A percentile compares a stretch with the other conserved stretches of the same genome.
Conservation (phyloP, 2,888 invertebrate genomes). For the Achlya flavicornis region DNA sequence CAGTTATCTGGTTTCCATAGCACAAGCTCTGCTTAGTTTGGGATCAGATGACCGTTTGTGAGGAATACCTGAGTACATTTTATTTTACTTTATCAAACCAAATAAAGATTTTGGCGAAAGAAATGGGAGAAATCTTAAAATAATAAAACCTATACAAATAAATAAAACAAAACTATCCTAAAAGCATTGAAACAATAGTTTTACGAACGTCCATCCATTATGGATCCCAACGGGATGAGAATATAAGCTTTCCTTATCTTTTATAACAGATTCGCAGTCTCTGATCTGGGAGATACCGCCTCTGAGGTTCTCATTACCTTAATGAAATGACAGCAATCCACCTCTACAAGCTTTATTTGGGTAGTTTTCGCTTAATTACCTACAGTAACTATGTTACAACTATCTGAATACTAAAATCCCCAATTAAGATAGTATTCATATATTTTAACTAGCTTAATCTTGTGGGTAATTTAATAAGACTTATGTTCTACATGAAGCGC, state of each 20-base stretch:
- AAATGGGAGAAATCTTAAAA: too few relatives aligned
- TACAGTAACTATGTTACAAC: slow-evolving; percentile 18
- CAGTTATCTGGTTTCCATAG: too few relatives aligned
- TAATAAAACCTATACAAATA: too few relatives aligned
- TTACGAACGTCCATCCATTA: slow-evolving; percentile 30
- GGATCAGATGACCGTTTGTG: too few relatives aligned
- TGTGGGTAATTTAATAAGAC: background rate
- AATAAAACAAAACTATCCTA: background rate
- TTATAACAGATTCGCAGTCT: slow-evolving; percentile 20
- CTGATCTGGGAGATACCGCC: slow-evolving; percentile 18
- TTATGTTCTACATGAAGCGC: background rate
- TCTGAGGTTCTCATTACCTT: slow-evolving; percentile 26
- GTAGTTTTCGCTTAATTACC: slow-evolving; percentile 9
- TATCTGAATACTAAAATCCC: slow-evolving; percentile 7
- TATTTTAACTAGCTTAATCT: background rate
- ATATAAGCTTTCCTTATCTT: slow-evolving; percentile 37
- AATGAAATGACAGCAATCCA: slow-evolving; percentile 21
- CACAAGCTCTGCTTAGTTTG: too few relatives aligned
- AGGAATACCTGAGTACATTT: too few relatives aligned
- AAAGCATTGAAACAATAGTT: slow-evolving; percentile 26
- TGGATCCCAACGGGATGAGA: slow-evolving; percentile 33
- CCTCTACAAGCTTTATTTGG: slow-evolving; percentile 18
- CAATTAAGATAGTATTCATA: slow-evolving; percentile 7
- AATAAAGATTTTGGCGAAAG: too few relatives aligned
- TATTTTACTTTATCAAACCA: too few relatives aligned